Base-by-base conservation (phyloP, 2,888 invertebrate genomes). In the Bembecia ichneumoniformis region DNA sequence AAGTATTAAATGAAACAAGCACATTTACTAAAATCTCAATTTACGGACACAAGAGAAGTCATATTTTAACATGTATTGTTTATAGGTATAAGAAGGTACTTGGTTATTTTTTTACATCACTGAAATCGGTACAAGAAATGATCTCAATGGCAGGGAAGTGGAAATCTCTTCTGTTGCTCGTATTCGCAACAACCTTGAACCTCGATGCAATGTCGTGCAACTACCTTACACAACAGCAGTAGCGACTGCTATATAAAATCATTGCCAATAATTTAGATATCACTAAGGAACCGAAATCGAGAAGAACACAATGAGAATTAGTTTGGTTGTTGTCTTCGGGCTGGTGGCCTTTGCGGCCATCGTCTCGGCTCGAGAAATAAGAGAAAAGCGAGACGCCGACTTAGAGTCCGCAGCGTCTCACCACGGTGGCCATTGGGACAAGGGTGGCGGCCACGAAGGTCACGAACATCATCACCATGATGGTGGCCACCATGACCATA, bases 401-500 rank as follows among this genome's bases (percentile, higher is more conserved):
- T 73, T 90, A 36, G 89, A 88, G 52, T 63, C 80, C 0, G 90
- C 90, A 0, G 90, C 89, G 3, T 75, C 77, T 47, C 62, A 66
- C 54, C 66, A 66, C 49, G 71, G 71, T 0, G 66, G 66, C 46
- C 65, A 76, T 51, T 74, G 74, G 73, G 81, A 78, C 54, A 77
- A 78, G 57, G 92, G 92, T 11, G 90, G 90, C 34, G 91, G 91
- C 11, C 89, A 90, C 55, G 90, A 91, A 56, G 87, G 90, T 58
- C 90, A 91, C 60, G 87, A 82, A 0, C 90, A 90, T 55, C 90
- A 92, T 58, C 90, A 90, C 65, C 87, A 88, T 49, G 88, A 89
- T 14, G 89, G 91, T 56, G 92, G 91, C 0, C 90, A 88, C 48
- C 89, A 92, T 58, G 90, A 87, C 46, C 90, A 92, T 59, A 92